Base-by-base conservation (phyloP, 2,888 invertebrate genomes). In the Torymus tubicola region DNA sequence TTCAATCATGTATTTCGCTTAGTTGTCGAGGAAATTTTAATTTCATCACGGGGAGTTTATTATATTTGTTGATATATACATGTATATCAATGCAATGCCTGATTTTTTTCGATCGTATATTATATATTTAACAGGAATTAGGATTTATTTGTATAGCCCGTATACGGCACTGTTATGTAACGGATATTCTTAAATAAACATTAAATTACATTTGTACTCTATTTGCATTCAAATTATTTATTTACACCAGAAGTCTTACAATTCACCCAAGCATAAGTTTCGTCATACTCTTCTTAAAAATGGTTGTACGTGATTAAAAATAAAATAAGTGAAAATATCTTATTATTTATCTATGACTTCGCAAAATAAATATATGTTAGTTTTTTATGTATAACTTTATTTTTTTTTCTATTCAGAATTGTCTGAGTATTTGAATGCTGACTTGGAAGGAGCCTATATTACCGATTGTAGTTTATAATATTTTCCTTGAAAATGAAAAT, bases 161-260 rank as follows among this genome's bases (percentile, higher is more conserved):
- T 74, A 55, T 68, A 70, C 18, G 82, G 80, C 82, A 77, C 72
- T 76, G 82, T 82, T 82, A 82, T 82, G 76, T 82, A 82, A 77
- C 80, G 42, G 77, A 77, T 77, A 82, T 80, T 82, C 82, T 73
- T 80, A 74, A 82, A 80, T 82, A 82, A 80, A 82, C 68, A 82
- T 79, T 77, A 79, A 60, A 82, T 82, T 77, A 80, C 76, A 82
- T 82, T 82, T 82, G 76, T 74, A 82, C 2, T 24, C 31, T 55
- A 8, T 53, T 21, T 72, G 63, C 16, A 61, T 57, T 68, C 14
- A 31, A 4, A 58, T 55, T 53, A 50, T 67, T 21, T 63, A 70
- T 21, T 55, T 53, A 42, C 8, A 42, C 42, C 42, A 42, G 8
- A 42, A 8, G 10, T 42, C 42, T 42, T 42, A 5, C 1, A 42